Conservation (phyloP, 35 echinoderm and acorn worm genomes). For the Heliocidaris erythrogramma region DNA sequence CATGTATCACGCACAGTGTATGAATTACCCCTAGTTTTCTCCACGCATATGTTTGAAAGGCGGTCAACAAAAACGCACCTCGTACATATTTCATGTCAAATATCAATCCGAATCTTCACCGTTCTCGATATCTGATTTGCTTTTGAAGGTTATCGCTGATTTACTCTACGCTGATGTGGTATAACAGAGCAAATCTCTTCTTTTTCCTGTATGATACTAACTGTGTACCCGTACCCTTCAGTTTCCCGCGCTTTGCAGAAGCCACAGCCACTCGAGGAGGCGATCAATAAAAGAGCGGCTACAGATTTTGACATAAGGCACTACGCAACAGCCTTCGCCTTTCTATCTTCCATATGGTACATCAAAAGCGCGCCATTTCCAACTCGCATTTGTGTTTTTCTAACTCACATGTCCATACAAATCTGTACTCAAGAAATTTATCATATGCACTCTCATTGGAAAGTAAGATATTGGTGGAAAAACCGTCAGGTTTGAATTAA, state of each 20-base stretch:
- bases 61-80: not conserved
- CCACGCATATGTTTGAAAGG: not conserved
- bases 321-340: not conserved
- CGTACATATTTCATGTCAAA: not conserved
- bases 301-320: slow-evolving; percentile 23
- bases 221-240: not conserved
- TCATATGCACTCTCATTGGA: not conserved
- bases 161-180: not conserved
- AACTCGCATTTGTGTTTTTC: not conserved
- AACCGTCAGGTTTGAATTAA: not conserved
- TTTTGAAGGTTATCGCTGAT: not conserved
- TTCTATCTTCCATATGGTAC: slow-evolving; percentile 21
- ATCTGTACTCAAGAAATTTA: not conserved
- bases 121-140: not conserved
- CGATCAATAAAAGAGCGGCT: slow-evolving; percentile 14
- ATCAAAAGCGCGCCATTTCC: not conserved
- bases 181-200: not conserved
- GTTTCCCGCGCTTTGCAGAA: not conserved
- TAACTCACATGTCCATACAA: not conserved
- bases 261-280: not conserved
- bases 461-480: not conserved
- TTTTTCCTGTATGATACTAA: too few species aligned
- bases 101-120: not conserved
- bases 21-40: not conserved
- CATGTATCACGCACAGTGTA: not conserved